Conservation (phyloP, 2,888 invertebrate genomes). For the Azorinus chamasolen region DNA sequence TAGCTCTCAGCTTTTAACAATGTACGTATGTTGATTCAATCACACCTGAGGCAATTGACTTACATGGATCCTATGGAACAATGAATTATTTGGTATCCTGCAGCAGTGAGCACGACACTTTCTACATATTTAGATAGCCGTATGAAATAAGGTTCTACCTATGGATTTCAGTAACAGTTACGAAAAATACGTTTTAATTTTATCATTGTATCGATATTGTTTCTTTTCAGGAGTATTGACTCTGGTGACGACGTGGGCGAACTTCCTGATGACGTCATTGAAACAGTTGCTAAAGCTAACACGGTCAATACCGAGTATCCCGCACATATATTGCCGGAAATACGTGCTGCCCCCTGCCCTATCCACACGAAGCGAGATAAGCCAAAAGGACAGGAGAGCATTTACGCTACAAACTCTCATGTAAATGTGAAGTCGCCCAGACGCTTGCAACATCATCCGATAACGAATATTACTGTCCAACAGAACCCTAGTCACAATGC, state of each 20-base stretch:
- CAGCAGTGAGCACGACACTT: no score
- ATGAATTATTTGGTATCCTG: no score
- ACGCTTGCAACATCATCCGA: slow-evolving; percentile 38
- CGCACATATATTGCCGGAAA: slow-evolving; percentile 66
- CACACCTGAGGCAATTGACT: no score
- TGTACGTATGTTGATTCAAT: no score
- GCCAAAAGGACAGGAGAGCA: slow-evolving; percentile 32
- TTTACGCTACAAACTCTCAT: slow-evolving; percentile 52
- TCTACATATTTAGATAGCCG: no score
- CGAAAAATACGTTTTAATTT: no score
- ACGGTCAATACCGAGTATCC: slow-evolving; percentile 53
- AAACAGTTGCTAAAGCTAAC: slow-evolving; percentile 73
- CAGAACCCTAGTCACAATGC: slow-evolving; percentile 30
- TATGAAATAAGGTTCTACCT: no score
- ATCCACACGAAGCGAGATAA: slow-evolving; percentile 67
- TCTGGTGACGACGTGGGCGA: slow-evolving; percentile 46
- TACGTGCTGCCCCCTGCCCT: slow-evolving; percentile 71
- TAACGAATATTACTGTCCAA: slow-evolving; percentile 46
- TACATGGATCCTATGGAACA: no score
- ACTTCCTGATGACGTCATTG: slow-evolving; percentile 66
- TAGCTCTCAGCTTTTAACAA: no score
- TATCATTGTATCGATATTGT: neutral
- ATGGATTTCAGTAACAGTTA: no score
- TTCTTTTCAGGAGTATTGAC: slow-evolving; percentile 67
- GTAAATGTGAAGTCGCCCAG: slow-evolving; percentile 32